phyloP scores from a whole-genome alignment of 2,113 vertebrate species.

The Dermatemys mawii region DNA sequence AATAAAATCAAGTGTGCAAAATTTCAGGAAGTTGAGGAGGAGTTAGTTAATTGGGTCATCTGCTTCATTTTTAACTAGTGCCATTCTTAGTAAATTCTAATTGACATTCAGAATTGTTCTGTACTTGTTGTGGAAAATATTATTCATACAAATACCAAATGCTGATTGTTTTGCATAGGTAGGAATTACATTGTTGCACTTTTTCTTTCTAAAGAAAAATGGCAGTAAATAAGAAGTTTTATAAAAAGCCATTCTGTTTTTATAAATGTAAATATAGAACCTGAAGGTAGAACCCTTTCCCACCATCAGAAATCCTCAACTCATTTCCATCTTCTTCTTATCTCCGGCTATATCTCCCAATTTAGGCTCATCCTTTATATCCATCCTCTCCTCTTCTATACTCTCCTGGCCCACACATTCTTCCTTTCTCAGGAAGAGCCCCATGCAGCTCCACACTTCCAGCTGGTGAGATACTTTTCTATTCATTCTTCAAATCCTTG shows the following conservation, averaged over 20 bases:
- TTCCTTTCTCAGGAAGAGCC: not conserved
- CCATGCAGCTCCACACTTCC: not conserved
- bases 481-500: slow-evolving; percentile 94
- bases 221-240: not conserved
- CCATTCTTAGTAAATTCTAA: not conserved
- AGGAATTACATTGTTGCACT: accelerated
- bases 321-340: not conserved
- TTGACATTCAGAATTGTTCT: not conserved
- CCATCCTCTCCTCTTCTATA: not conserved
- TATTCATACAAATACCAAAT: not conserved
- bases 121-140: not conserved
- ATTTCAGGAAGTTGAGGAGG: not conserved
- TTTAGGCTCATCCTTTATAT: not conserved
- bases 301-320: not conserved
- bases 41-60: not conserved
- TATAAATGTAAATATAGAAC: not conserved
- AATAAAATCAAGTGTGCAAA: not conserved
- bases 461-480: slow-evolving; percentile 82
- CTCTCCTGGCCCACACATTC: not conserved
- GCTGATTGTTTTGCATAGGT: not conserved
- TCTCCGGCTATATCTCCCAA: not conserved
- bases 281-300: not conserved
- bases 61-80: not conserved
- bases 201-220: not conserved
- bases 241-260: not conserved